Conservation (phyloP, 2,888 invertebrate genomes). For the Bombyx huttoni region DNA sequence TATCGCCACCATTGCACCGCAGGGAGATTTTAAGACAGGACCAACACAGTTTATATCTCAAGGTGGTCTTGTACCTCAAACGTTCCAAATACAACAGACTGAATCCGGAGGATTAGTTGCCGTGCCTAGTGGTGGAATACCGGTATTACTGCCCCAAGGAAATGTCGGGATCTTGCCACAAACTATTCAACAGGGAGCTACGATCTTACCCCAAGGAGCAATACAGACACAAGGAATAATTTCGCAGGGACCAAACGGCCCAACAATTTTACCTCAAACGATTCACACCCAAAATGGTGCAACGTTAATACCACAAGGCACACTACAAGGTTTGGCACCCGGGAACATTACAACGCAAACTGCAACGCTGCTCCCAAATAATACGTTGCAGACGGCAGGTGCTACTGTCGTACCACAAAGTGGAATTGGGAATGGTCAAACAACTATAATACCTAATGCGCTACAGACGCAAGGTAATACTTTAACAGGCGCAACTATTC, state of each 20-base stretch:
- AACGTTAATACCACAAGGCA: constrained; percentile 74
- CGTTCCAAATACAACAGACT: constrained; percentile 74
- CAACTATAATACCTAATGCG: constrained; percentile 61
- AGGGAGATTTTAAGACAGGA: constrained; percentile 69
- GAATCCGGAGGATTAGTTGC: constrained; percentile 74
- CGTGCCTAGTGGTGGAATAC: constrained; percentile 73
- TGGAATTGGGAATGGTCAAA: constrained; percentile 62
- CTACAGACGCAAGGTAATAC: constrained; percentile 68
- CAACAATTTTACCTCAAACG: constrained; percentile 74
- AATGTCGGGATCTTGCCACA: constrained; percentile 67
- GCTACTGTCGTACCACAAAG: constrained; percentile 62
- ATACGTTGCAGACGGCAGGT: constrained; percentile 47
- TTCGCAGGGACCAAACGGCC: constrained; percentile 70
- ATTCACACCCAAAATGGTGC: constrained; percentile 73
- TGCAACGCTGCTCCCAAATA: constrained; percentile 50
- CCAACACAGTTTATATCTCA: constrained; percentile 71
- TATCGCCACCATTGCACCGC: constrained; percentile 78
- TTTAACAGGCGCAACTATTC: constrained; percentile 72
- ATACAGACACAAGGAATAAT: constrained; percentile 65
- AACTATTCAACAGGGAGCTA: constrained; percentile 66
- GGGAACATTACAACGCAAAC: constrained; percentile 53
- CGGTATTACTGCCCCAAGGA: constrained; percentile 67
- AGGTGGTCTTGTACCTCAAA: constrained; percentile 69
- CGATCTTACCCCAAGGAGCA: constrained; percentile 73
- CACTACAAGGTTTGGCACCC: constrained; percentile 50